phyloP scores from a whole-genome alignment of 2,113 vertebrate species.

The Chrysemys picta region DNA sequence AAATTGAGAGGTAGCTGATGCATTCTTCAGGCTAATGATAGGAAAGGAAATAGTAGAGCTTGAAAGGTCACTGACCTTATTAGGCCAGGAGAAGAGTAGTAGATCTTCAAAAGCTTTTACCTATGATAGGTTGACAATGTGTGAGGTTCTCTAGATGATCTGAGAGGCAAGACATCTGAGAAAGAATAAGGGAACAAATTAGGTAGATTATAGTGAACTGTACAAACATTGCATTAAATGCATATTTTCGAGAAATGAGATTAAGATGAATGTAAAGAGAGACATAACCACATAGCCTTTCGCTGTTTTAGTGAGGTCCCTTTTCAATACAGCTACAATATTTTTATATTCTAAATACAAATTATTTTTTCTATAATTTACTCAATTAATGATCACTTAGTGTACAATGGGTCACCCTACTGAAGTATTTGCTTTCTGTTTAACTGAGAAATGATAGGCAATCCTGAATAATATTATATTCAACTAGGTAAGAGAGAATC shows the following conservation, averaged over 20 bases:
- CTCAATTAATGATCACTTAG: neutral
- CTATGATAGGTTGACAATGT: conserved; percentile 81
- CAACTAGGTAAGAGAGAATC: neutral
- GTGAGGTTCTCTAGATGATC: conserved; percentile 73
- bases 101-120: conserved; percentile 85
- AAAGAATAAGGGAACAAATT: conserved; percentile 62
- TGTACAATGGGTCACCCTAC: conserved; percentile 4
- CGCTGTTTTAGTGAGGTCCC: neutral
- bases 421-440: conserved; percentile 46
- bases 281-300: neutral
- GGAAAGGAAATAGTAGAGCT: conserved; percentile 88
- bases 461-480: neutral
- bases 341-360: conserved; percentile 26
- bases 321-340: neutral
- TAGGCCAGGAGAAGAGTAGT: conserved; percentile 84
- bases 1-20: conserved; percentile 82
- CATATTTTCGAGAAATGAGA: neutral
- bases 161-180: conserved; percentile 57
- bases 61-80: conserved; percentile 91
- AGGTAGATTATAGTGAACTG: conserved; percentile 59
- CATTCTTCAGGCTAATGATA: conserved; percentile 88
- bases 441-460: conserved; percentile 3
- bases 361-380: conserved; percentile 13
- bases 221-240: conserved; percentile 32
- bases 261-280: neutral